Percentiles rank a stretch among this genome's conserved stretches.
Conservation (phyloP, 2,888 invertebrate genomes). For the Andrena dorsata region DNA sequence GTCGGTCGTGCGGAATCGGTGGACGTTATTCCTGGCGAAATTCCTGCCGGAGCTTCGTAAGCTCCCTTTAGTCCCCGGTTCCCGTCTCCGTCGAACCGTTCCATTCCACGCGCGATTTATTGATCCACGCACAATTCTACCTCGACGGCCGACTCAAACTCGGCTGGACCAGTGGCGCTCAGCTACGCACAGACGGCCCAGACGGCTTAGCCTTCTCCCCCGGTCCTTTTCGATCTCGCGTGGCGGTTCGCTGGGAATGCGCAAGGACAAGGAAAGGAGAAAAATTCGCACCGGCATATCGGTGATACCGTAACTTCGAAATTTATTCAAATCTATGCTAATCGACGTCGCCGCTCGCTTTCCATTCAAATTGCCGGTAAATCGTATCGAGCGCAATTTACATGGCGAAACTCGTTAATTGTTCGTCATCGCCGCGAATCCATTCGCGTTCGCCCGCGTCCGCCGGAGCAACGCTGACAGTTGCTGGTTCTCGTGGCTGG, state of each 20-base stretch:
- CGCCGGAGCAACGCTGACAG: too few species aligned
- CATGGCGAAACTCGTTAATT: not conserved
- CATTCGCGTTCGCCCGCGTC: too few species aligned
- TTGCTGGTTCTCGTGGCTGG: too few species aligned
- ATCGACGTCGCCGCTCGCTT: too few species aligned
- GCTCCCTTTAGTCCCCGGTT: slow-evolving; percentile 76
- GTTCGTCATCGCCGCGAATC: not conserved
- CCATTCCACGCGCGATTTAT: slow-evolving; percentile 83
- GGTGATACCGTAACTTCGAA: too few species aligned
- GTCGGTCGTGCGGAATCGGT: slow-evolving; percentile 6
- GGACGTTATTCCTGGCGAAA: slow-evolving; percentile 19
- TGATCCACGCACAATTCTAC: slow-evolving; percentile 84
- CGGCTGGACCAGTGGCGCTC: slow-evolving; percentile 73
- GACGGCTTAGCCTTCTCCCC: not conserved
- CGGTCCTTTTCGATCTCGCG: not conserved
- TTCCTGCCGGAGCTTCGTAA: slow-evolving; percentile 51
- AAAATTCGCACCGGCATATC: too few species aligned
- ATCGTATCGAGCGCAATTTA: too few species aligned
- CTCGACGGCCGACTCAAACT: slow-evolving; percentile 70
- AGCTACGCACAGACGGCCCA: slow-evolving; percentile 26
- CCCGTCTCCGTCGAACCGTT: slow-evolving; percentile 76
- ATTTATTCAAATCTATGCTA: too few species aligned
- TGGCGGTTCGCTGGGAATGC: too few species aligned
- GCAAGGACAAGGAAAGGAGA: too few species aligned
- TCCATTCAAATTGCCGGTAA: too few species aligned